Evolutionary conservation across 2,797 vertebrate species (phyloP), one percentile per base, ranked within the genome.

Genomic region (Rhinichthys osculus): DNA sequence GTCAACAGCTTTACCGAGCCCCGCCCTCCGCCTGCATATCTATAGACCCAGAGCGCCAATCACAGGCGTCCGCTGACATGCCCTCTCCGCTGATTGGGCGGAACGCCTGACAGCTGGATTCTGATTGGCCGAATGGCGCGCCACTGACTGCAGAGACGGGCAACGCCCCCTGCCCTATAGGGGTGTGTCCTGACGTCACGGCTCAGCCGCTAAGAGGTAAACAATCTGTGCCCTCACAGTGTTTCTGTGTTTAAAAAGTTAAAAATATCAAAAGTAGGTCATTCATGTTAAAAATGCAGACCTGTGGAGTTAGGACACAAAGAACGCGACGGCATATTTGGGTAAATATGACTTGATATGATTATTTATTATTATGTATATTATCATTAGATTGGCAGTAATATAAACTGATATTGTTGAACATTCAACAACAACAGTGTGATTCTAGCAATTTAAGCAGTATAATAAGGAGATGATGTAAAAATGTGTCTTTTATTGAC

Each of bases 181-280:
- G 94, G 95, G 94, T 95, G 95, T 95, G 95, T 95, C 94, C 78
- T 95, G 95, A 95, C 94, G 94, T 95, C 91, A 86, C 17, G 23
- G 35, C 50, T 89, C 69, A 85, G 81, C 90, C 71, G 82, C 64
- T 86, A 79, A 88, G 84, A 90, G 83, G 92, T 92, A 91, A 94
- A 93, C 91, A 90, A 86, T 91, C 90, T 85, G 50, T 85, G 77
- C 62, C 62, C 70, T 38, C 78, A 84, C 44, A 83, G 87, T 85
- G 86, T 89, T 59, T 47, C 57, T 73, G 88, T 90, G 79, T 85
- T 76, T 88, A 44, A 76, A 71, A 38, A 38, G 64, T 82, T 74
- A 85, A 85, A 70, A 83, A 64, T 40, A 77, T 83, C 40, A 72
- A 50, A 80, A 71, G 33, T 44, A 50, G 47, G 74, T 38, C 67